These are phyloP conservation scores for Xiphias gladius DNA, from an alignment of 2,113 vertebrate genomes.

Conservation along the genomic window DNA sequence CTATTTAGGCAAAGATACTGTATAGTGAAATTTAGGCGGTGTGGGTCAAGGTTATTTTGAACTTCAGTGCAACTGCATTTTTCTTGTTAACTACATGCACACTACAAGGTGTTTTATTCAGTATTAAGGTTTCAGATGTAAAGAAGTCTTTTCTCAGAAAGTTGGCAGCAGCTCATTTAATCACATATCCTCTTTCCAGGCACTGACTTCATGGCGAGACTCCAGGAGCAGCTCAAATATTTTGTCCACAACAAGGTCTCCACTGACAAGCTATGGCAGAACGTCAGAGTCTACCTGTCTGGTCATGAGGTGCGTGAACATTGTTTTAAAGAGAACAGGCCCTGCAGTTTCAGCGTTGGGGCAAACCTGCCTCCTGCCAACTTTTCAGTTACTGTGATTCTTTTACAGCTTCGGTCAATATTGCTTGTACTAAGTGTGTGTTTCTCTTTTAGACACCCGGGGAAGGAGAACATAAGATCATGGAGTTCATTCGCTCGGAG, in stretches of 20 bases:
- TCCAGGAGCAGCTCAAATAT: slow-evolving; percentile 97
- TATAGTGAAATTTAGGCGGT: not conserved
- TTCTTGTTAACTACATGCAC: not conserved
- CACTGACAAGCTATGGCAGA: slow-evolving; percentile 95
- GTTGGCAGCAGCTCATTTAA: not conserved
- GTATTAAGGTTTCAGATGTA: not conserved
- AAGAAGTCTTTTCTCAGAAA: not conserved
- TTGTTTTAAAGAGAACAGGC: not conserved
- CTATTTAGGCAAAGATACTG: not conserved
- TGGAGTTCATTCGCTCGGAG: slow-evolving; percentile 99
- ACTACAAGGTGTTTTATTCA: not conserved
- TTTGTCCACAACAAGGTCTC: slow-evolving; percentile 98
- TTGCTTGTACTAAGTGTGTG: not conserved
- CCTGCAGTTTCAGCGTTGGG: not conserved
- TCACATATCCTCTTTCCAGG: slow-evolving; percentile 82
- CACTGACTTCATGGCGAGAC: slow-evolving; percentile 97
- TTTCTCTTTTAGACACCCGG: slow-evolving; percentile 90
- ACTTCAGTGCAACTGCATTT: not conserved
- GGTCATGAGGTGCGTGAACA: slow-evolving; percentile 92
- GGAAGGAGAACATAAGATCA: slow-evolving; percentile 99
- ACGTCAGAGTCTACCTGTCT: slow-evolving; percentile 94
- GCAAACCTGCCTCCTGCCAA: not conserved
- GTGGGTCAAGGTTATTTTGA: not conserved
- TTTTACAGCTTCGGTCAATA: accelerated
- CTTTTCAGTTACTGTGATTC: not conserved